Conservation (phyloP, 1,140 invertebrate species). For the Scaptomyza pallida region DNA sequence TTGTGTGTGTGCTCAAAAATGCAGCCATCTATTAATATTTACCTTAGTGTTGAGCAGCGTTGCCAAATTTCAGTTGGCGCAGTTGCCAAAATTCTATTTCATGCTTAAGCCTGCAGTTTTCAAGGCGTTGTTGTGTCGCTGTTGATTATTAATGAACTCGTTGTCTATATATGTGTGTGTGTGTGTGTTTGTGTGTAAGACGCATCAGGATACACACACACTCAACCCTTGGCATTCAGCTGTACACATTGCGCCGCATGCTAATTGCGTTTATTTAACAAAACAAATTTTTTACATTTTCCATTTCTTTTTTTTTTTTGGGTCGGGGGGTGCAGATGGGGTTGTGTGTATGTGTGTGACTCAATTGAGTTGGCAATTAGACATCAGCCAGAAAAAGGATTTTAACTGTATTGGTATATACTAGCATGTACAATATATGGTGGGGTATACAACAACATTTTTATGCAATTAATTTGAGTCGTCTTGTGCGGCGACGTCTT, state of each 20-base stretch:
- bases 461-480: slow-evolving; percentile 82
- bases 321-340: not conserved
- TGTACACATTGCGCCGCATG: slow-evolving; percentile 43
- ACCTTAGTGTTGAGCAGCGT: not conserved
- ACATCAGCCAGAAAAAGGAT: slow-evolving; percentile 40
- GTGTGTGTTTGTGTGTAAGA: slow-evolving; percentile 26
- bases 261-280: slow-evolving; percentile 82
- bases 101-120: slow-evolving; percentile 15
- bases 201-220: slow-evolving; percentile 14
- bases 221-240: slow-evolving; percentile 33
- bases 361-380: slow-evolving; percentile 73
- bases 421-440: not conserved
- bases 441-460: slow-evolving; percentile 46
- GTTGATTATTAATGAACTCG: slow-evolving; percentile 44
- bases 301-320: slow-evolving; percentile 1
- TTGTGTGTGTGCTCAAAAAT: slow-evolving; percentile 9
- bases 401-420: slow-evolving; percentile 20
- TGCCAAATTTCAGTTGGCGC: slow-evolving; percentile 16
- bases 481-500: slow-evolving; percentile 4
- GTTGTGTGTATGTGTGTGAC: slow-evolving; percentile 20
- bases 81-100: slow-evolving; percentile 25
- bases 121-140: slow-evolving; percentile 4
- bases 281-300: slow-evolving; percentile 70
- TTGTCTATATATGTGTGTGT: not conserved
- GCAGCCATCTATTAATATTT: slow-evolving; percentile 34